Base-by-base conservation (phyloP, 2,797 vertebrate genomes). In the Epinephelus coioides region DNA sequence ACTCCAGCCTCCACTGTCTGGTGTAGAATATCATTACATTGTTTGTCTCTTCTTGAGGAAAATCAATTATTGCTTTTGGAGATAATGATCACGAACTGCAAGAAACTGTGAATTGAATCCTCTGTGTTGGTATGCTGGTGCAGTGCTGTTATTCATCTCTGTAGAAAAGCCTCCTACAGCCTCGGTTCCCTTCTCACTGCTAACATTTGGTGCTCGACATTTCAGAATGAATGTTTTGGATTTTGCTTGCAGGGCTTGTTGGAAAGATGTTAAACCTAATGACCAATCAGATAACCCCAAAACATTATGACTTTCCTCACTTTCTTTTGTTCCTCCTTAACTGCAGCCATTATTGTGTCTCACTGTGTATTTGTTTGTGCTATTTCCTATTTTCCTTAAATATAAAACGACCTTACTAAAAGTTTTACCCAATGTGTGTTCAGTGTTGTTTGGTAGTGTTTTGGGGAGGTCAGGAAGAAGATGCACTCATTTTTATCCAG, bases 41-140 rank as follows among this genome's bases (percentile, higher is more conserved):
- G 53, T 59, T 43, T 57, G 27, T 50, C 6, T 68, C 23, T 44
- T 51, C 15, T 43, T 23, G 30, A 44, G 51, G 5, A 55, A 67
- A 49, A 73, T 67, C 56, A 13, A 23, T 63, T 34, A 14, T 63
- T 49, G n/a, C 47, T 53, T 78, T 66, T 1, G 27, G 34, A 15
- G 47, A 47, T 56, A 19, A 5, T 23, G 50, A 73, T 67, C 56
- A 21, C 14, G 1, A 19, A 14, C 49, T 27, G 40, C 49, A 40
- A 54, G 17, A 21, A 61, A 40, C 17, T 50, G 11, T 73, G 40
- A 72, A 21, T n/a, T 23, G 5, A 53, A 53, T 72, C n/a, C 38
- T 60, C 11, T 11, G 13, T 18, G 53, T 55, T 56, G 10, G 19
- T 14, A 4, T n/a, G 23, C 30, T 9, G 63, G n/a, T 23, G 27